Conservation (phyloP, 2,113 vertebrate species). For the Gopherus flavomarginatus region DNA sequence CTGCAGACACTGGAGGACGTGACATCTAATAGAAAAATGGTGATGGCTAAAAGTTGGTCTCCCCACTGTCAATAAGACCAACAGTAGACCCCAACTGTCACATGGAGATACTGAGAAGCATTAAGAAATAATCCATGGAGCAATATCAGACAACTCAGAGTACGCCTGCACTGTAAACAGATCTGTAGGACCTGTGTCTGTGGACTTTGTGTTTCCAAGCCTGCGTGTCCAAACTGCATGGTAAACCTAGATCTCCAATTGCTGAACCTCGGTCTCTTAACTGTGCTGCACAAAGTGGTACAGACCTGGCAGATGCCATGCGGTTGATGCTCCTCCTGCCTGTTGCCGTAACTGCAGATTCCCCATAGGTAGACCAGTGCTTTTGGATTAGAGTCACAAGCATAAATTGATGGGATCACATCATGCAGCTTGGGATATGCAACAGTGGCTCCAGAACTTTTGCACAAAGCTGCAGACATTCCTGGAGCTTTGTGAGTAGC, state of each 20-base stretch:
- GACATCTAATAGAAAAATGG: not conserved
- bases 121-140: not conserved
- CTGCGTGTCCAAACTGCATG: not conserved
- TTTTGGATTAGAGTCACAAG: too few species aligned
- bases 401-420: too few species aligned
- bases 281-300: not conserved
- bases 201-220: not conserved
- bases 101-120: not conserved
- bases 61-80: not conserved
- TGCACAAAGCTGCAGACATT: too few species aligned
- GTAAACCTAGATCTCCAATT: not conserved
- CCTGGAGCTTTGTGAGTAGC: too few species aligned
- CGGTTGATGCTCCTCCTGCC: too few species aligned
- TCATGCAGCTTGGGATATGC: too few species aligned
- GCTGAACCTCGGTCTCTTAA: not conserved
- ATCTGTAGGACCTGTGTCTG: not conserved
- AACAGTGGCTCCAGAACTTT: too few species aligned
- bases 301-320: too few species aligned
- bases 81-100: not conserved
- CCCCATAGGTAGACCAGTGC: too few species aligned
- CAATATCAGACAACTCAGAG: not conserved
- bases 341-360: too few species aligned
- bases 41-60: not conserved
- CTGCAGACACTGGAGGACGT: not conserved
- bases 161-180: not conserved